Evolutionary conservation across 2,113 vertebrate species (phyloP), one percentile per base, ranked within the genome.

Genomic region (Pomatostomus ruficeps): DNA sequence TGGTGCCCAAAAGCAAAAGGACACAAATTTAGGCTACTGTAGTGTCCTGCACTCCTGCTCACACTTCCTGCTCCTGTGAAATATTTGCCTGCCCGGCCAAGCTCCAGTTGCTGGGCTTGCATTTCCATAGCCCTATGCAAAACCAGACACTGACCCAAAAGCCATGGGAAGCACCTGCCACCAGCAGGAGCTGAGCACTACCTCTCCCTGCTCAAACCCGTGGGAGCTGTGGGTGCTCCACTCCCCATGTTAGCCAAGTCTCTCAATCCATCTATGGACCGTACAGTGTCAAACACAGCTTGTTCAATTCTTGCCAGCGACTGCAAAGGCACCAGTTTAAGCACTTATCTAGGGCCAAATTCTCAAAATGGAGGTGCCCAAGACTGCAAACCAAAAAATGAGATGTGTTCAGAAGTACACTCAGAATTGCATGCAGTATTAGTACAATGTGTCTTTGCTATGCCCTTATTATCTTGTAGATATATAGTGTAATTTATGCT

Each of bases 381-480:
- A 76, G 63, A 29, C 68, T 45, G 36, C 75, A 88, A 70, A 85
- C 48, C 33, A 91, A 95, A 94, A 93, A 77, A 55, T 70, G 63
- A 95, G 46, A 63, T 73, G 36, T 74, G 85, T 49, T 88, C 75
- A 57, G 40, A 91, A 94, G 82, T 28, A 18, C 59, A n/a, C 63
- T 93, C 55, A 74, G 82, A 86, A 95, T n/a, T 74, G 79, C 68
- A 72, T 45, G 63, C 93, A 74, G 85, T 67, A 79, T 91, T 82
- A 95, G 91, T 84, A 93, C 72, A 77, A 78, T 46, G 85, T 97
- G 95, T 95, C 94, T 95, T 96, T 97, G 89, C 91, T 91, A 84
- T 96, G 95, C 88, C 95, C 95, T 96, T 96, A 96, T 96, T 96
- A 96, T 71, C 91, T 88, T 92, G 85, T 95, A 93, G 95, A 93